Evolutionary conservation across 2,888 invertebrate species (phyloP), one percentile per base, ranked within the genome.

Genomic region (Leptinotarsa tumamoca): DNA sequence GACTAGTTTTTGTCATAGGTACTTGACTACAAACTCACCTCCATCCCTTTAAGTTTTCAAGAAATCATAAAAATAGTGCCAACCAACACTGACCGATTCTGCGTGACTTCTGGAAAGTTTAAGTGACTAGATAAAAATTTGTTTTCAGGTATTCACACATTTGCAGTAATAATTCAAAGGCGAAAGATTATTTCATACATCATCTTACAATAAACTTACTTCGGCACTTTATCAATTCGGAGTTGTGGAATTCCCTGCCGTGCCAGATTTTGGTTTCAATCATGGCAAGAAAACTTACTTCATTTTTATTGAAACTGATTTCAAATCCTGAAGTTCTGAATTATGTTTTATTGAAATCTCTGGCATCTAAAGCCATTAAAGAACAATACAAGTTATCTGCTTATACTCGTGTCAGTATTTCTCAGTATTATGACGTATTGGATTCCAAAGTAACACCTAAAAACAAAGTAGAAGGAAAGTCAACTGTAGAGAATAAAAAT

Each of bases 231-330:
- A 88, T 93, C 1, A 92, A 92, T 1, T 93, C 92, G 91, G 93
- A 93, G 83, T 83, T 93, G 4, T 92, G 92, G 89, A 93, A 92
- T 79, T 93, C 93, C 0, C 90, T 93, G 15, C 92, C 93, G 67
- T 92, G 92, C 0, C 92, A 92, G 85, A 85, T 92, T 50, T 86
- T 93, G 4, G 89, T 92, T 4, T 90, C 93, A 56, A 91, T 93
- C 77, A 81, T 93, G 68, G 90, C 93, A 0, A 92, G 91, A 83
- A 91, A 90, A 81, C 86, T 93, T 1, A 89, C 91, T 71, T 85
- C 85, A 21, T 90, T 90, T 75, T 88, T 91, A 74, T 86, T 90
- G 52, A 88, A 84, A 43, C 89, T 90, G 17, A 78, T 91, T 67
- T 88, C 90, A 4, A 88, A 91, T 72, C 92, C 92, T 0, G 85